Evolutionary conservation across 2,113 vertebrate genomes (phyloP).

Genomic region (Spea bombifrons): DNA sequence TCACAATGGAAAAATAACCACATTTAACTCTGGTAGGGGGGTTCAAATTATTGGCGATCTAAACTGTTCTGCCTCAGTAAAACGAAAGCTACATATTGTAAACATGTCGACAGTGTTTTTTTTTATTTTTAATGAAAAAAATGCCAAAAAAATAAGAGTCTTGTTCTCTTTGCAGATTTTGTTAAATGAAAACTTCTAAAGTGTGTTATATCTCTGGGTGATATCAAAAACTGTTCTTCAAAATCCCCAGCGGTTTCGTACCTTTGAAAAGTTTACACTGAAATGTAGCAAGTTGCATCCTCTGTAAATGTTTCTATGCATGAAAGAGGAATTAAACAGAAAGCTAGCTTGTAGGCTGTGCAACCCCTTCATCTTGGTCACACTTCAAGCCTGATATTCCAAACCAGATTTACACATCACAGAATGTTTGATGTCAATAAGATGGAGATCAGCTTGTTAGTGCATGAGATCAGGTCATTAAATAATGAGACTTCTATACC

Average conservation of each 20-base stretch:
- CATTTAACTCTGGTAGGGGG: too few species aligned
- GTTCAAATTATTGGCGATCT: too few species aligned
- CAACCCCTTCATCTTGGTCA: conserved; percentile 12
- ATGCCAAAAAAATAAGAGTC: neutral
- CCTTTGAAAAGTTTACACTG: conserved; percentile 29
- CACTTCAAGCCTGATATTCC: neutral
- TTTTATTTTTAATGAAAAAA: neutral
- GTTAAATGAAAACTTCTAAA: too few species aligned
- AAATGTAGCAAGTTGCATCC: conserved; percentile 12
- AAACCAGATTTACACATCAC: conserved; percentile 73
- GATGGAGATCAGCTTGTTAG: conserved; percentile 60
- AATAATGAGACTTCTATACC: neutral
- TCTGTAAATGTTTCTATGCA: conserved; percentile 1
- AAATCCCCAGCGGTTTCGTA: conserved; percentile 16
- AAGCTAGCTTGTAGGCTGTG: neutral
- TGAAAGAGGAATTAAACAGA: neutral
- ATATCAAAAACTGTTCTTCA: neutral
- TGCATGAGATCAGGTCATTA: conserved; percentile 18
- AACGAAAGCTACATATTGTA: too few species aligned
- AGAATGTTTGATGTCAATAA: conserved; percentile 75
- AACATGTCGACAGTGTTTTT: neutral
- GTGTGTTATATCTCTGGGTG: conserved; percentile 5
- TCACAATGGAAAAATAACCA: too few species aligned
- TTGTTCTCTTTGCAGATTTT: neutral
- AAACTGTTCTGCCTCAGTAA: too few species aligned